phyloP scores from a whole-genome alignment of 2,797 vertebrate species.

The Acanthiza pusilla region DNA sequence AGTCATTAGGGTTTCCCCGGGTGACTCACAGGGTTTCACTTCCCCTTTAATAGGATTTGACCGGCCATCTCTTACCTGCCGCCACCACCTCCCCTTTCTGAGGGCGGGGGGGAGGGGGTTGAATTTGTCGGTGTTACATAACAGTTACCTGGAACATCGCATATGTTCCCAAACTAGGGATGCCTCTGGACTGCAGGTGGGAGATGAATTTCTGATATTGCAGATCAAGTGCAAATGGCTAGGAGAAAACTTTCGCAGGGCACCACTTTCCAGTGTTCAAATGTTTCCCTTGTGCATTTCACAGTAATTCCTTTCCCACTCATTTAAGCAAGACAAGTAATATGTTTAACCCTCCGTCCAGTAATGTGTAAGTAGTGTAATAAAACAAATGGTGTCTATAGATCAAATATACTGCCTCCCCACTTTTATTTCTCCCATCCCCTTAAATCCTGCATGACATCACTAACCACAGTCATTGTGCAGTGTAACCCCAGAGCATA shows the following conservation, averaged over 20 bases:
- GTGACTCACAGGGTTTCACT: not conserved
- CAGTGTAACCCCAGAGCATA: not conserved
- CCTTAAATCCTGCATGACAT: not conserved
- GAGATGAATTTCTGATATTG: not conserved
- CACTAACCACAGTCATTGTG: not conserved
- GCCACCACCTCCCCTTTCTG: slow-evolving; percentile 4
- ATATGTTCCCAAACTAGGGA: slow-evolving; percentile 51
- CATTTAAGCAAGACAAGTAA: not conserved
- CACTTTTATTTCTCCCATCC: not conserved
- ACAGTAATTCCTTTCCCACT: not conserved
- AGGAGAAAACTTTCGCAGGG: slow-evolving; percentile 16
- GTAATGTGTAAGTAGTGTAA: not conserved
- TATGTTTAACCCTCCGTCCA: not conserved
- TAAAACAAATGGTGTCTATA: not conserved
- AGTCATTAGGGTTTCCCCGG: not conserved
- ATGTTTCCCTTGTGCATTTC: not conserved
- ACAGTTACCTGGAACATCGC: slow-evolving; percentile 65
- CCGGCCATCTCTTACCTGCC: slow-evolving; percentile 41
- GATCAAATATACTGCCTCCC: not conserved
- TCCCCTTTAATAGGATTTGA: slow-evolving; percentile 31
- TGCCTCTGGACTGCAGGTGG: not conserved
- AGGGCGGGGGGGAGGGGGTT: not conserved
- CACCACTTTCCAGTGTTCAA: not conserved
- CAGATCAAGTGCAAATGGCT: not conserved
- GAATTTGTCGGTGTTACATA: slow-evolving; percentile 56